Percentiles rank a stretch among this genome's conserved stretches.
Conservation (phyloP, 1,140 invertebrate genomes). For the Aricia agestis region DNA sequence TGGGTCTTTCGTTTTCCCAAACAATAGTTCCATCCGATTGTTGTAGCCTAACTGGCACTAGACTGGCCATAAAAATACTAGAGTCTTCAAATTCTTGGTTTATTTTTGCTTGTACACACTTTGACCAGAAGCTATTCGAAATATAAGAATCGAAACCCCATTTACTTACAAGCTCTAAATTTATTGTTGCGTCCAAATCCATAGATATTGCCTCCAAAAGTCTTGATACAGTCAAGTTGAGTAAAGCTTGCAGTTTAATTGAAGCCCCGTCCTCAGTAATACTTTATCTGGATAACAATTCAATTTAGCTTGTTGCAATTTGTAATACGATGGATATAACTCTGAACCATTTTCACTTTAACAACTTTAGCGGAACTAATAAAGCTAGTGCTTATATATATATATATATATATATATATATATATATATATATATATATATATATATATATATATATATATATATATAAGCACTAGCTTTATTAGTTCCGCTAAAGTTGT, state of each 20-base stretch:
- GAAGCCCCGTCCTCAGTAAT: conserved; percentile 3
- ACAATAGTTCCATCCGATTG: neutral
- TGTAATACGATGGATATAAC: conserved; percentile 21
- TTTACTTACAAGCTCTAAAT: neutral
- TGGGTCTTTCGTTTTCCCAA: conserved; percentile 12
- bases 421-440: no score
- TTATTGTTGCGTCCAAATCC: neutral
- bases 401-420: no score
- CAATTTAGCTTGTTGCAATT: conserved; percentile 15
- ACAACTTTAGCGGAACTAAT: conserved; percentile 15
- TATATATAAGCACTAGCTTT: conserved; percentile 8
- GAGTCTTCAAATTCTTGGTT: conserved; percentile 14
- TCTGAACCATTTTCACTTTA: conserved; percentile 12
- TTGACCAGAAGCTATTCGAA: conserved; percentile 8
- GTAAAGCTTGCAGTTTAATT: neutral
- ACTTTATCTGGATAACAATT: conserved; percentile 20
- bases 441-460: no score
- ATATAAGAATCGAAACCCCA: neutral
- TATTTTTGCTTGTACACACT: conserved; percentile 2
- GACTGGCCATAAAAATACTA: conserved; percentile 12
- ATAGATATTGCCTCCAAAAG: neutral
- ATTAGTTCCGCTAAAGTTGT: conserved; percentile 15
- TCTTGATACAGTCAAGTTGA: neutral
- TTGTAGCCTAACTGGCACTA: conserved; percentile 10
- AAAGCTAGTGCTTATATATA: conserved; percentile 8